Percentiles rank a stretch among this genome's conserved stretches.
phyloP scores from a whole-genome alignment of 2,113 vertebrate genomes.

The Prunella fulvescens region DNA sequence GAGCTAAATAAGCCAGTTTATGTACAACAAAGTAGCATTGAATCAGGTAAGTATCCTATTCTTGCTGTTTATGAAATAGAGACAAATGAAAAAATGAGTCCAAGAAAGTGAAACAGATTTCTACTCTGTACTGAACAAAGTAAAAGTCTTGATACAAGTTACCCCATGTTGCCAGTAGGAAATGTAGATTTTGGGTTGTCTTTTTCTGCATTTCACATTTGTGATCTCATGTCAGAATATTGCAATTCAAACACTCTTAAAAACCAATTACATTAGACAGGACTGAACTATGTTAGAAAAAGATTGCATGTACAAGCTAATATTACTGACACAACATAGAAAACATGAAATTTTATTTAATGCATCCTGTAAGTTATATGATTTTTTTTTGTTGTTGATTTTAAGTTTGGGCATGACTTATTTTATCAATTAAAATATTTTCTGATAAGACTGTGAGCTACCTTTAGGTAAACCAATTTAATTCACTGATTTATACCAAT shows the following conservation, averaged over 20 bases:
- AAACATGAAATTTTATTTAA: not conserved
- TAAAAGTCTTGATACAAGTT: not conserved
- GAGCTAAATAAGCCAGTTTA: not conserved
- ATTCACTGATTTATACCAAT: not conserved
- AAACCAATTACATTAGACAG: not conserved
- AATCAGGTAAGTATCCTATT: not conserved
- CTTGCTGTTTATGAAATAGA: not conserved
- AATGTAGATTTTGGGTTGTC: not conserved
- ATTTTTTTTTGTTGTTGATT: not conserved
- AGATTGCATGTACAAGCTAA: not conserved
- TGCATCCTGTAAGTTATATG: not conserved
- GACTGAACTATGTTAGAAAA: not conserved
- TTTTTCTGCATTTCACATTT: not conserved
- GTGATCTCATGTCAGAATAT: not conserved
- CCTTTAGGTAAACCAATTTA: not conserved
- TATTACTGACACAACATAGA: not conserved
- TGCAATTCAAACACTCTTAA: not conserved
- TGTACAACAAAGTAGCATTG: not conserved
- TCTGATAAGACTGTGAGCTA: not conserved
- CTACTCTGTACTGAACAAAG: not conserved
- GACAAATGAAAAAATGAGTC: not conserved
- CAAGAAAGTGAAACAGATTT: not conserved
- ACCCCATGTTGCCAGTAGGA: not conserved
- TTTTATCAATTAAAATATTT: not conserved
- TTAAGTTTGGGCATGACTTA: not conserved